These are phyloP conservation scores for Pachycephala philippinensis DNA, from an alignment of 2,113 vertebrate species.

Conservation along the genomic window DNA sequence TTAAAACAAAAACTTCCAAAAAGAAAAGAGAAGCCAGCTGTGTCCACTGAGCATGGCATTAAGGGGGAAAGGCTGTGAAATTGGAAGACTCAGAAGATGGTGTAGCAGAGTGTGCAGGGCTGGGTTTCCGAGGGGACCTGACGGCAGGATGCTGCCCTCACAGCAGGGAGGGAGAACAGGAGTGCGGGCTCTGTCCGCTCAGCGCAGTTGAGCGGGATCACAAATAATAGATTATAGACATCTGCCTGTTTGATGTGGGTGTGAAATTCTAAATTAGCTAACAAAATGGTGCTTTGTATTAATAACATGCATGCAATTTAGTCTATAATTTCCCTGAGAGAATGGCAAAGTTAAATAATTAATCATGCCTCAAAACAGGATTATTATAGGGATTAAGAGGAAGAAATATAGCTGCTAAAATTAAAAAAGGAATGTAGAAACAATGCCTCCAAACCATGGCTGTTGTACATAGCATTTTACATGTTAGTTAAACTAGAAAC, in stretches of 20 bases:
- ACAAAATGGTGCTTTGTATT: constrained; percentile 56
- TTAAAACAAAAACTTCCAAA: neutral
- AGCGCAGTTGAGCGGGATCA: neutral
- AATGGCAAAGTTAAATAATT: constrained; percentile 62
- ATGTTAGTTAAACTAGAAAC: constrained; percentile 54
- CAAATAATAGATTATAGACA: constrained; percentile 57
- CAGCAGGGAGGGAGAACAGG: neutral
- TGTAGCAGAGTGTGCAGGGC: neutral
- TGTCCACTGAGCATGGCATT: constrained; percentile 6
- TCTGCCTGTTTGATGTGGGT: constrained; percentile 59
- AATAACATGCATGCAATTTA: constrained; percentile 43
- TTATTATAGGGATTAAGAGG: constrained; percentile 50
- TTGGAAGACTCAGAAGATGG: neutral
- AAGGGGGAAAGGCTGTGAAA: neutral
- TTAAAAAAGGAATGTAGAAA: constrained; percentile 40
- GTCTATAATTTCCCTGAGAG: constrained; percentile 37
- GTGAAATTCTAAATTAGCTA: constrained; percentile 60
- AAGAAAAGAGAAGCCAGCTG: constrained; percentile 41
- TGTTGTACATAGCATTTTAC: constrained; percentile 27
- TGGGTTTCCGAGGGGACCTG: constrained; percentile 15
- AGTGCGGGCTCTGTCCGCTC: neutral
- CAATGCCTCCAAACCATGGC: constrained; percentile 45
- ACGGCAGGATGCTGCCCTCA: neutral
- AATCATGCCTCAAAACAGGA: constrained; percentile 44
- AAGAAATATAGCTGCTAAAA: constrained; percentile 47